Evolutionary conservation across 2,888 invertebrate species (phyloP).

Genomic region (Xanthostigma xanthostigma): DNA sequence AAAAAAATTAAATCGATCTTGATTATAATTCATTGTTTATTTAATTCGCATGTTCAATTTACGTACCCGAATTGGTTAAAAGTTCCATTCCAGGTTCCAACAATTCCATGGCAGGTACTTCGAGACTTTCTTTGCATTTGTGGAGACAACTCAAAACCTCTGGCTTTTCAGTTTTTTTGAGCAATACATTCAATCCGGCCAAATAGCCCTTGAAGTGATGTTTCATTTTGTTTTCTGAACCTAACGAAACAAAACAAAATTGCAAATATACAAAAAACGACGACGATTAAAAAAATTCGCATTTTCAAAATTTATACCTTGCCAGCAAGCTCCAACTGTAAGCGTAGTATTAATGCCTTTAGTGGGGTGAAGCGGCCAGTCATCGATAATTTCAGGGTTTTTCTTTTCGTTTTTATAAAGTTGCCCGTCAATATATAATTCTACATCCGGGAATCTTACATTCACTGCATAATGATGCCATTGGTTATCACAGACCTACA

Average conservation of each 20-base stretch:
- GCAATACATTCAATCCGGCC: conserved; percentile 68
- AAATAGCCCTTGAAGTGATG: conserved; percentile 83
- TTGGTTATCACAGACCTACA: conserved; percentile 83
- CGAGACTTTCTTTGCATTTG: conserved; percentile 68
- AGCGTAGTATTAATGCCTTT: conserved; percentile 87
- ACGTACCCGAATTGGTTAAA: conserved; percentile 43
- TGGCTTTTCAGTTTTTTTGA: conserved; percentile 58
- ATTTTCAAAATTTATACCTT: conserved; percentile 36
- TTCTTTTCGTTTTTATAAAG: conserved; percentile 46
- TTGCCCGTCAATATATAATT: conserved; percentile 78
- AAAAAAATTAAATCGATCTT: background rate
- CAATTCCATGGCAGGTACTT: conserved; percentile 57
- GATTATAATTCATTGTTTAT: no score
- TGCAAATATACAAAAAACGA: background rate
- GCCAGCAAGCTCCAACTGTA: conserved; percentile 96
- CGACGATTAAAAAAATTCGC: background rate
- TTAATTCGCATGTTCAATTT: background rate
- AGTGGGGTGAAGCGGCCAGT: conserved; percentile 96
- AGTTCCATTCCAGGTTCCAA: conserved; percentile 67
- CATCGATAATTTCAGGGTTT: conserved; percentile 95
- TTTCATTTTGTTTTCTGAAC: conserved; percentile 78
- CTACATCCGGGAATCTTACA: conserved; percentile 82
- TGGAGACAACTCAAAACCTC: conserved; percentile 63
- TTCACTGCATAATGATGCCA: conserved; percentile 98
- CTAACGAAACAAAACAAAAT: conserved; percentile 24